Conservation (phyloP, 2,113 vertebrate genomes). For the Pelobates fuscus region DNA sequence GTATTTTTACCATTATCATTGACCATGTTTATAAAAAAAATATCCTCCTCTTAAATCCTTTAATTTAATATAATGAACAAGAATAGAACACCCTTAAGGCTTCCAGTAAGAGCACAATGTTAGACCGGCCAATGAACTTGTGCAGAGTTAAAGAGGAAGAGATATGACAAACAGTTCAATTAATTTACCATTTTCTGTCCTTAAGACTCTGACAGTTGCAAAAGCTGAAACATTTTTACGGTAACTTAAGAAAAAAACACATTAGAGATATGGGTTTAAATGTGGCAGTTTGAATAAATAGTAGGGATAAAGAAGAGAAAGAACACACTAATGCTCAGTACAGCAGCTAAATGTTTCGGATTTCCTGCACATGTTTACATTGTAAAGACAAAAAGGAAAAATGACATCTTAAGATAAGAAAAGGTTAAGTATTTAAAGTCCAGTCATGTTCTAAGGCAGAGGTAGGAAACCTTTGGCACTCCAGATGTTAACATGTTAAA, state of each 20-base stretch:
- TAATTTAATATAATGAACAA: not conserved
- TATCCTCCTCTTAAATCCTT: not conserved
- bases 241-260: constrained; percentile 44
- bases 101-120: constrained; percentile 60
- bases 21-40: no score
- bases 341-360: constrained; percentile 52
- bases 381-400: constrained; percentile 29
- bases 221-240: constrained; percentile 21
- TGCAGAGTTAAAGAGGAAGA: constrained; percentile 48
- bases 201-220: constrained; percentile 23
- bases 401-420: constrained; percentile 18
- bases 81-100: constrained; percentile 55
- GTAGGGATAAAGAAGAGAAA: not conserved
- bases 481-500: no score
- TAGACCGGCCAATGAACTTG: constrained; percentile 59
- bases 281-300: constrained; percentile 12
- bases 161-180: constrained; percentile 47
- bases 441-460: no score
- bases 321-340: constrained; percentile 9
- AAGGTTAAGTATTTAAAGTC: not conserved
- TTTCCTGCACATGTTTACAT: constrained; percentile 55
- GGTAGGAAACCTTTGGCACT: no score
- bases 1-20: no score
- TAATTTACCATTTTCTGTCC: constrained; percentile 23
- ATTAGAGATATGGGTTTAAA: not conserved